Evolutionary conservation across 2,888 invertebrate species (phyloP).

Genomic region (Xanthorhoe designata): DNA sequence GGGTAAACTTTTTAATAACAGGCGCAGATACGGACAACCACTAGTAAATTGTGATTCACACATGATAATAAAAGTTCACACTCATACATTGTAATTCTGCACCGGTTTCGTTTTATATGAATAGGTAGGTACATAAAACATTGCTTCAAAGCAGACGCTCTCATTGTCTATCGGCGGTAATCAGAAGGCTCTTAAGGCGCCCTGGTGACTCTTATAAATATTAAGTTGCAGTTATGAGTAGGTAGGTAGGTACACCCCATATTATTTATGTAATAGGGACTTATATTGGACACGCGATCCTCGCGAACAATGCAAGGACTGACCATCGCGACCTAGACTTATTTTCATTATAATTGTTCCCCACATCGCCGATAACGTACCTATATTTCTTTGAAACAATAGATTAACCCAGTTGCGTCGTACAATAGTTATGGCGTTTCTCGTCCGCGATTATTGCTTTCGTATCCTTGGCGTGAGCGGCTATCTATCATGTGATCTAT

Average conservation of each 20-base stretch:
- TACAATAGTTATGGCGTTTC: conserved; percentile 63
- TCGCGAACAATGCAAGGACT: conserved; percentile 82
- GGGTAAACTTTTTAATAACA: neutral
- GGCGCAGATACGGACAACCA: neutral
- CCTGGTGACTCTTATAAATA: conserved; percentile 63
- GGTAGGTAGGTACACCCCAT: conserved; percentile 76
- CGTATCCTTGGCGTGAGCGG: conserved; percentile 80
- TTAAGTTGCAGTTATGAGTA: conserved; percentile 64
- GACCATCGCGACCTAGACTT: conserved; percentile 78
- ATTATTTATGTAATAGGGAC: conserved; percentile 83
- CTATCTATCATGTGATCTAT: conserved; percentile 85
- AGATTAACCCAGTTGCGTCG: conserved; percentile 75
- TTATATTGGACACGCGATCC: conserved; percentile 80
- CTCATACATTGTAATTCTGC: conserved; percentile 22
- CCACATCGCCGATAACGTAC: conserved; percentile 69
- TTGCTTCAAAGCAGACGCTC: conserved; percentile 47
- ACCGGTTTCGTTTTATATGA: conserved; percentile 44
- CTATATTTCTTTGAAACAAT: conserved; percentile 74
- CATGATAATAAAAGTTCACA: conserved; percentile 46
- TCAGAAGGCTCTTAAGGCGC: conserved; percentile 59
- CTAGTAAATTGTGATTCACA: conserved; percentile 58
- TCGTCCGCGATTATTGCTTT: conserved; percentile 68
- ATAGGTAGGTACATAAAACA: conserved; percentile 44
- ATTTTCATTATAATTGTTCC: conserved; percentile 78
- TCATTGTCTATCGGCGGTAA: conserved; percentile 59